Evolutionary conservation across 2,797 vertebrate species (phyloP).

Genomic region (Sebastes itinus): DNA sequence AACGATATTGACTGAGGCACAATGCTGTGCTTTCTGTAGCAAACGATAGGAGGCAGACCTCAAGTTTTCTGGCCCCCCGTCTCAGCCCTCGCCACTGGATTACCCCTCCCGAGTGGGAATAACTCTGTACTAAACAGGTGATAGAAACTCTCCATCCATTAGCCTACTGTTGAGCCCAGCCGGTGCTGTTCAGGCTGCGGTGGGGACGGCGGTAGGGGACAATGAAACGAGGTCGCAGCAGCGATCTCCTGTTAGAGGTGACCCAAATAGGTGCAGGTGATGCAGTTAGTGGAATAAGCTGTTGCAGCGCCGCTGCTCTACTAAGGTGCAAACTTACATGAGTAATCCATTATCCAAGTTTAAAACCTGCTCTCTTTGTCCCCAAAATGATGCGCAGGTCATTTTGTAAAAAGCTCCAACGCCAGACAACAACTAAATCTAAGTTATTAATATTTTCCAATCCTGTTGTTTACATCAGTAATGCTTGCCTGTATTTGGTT

Average conservation of each 20-base stretch:
- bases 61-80: constrained; percentile 30
- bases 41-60: constrained; percentile 31
- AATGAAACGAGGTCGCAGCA: constrained; percentile 23
- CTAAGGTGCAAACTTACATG: constrained; percentile 38
- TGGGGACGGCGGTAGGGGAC: background rate
- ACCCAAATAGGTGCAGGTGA: constrained; percentile 59
- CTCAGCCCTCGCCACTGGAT: constrained; percentile 20
- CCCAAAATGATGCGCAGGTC: constrained; percentile 1
- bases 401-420: constrained; percentile 17
- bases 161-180: constrained; percentile 1
- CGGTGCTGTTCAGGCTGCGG: constrained; percentile 13
- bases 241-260: constrained; percentile 41
- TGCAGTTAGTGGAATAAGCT: constrained; percentile 38
- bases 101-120: constrained; percentile 26
- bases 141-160: constrained; percentile 23
- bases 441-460: constrained; percentile 6
- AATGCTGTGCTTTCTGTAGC: constrained; percentile 45
- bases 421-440: background rate
- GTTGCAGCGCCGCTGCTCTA: constrained; percentile 8
- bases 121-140: constrained; percentile 16
- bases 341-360: constrained; percentile 41
- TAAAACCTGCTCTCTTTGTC: constrained; percentile 14
- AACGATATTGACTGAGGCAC: constrained; percentile 48
- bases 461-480: background rate
- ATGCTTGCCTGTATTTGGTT: background rate